Evolutionary conservation across 2,797 vertebrate species (phyloP).

Genomic region (Phyllotis vaccarum): DNA sequence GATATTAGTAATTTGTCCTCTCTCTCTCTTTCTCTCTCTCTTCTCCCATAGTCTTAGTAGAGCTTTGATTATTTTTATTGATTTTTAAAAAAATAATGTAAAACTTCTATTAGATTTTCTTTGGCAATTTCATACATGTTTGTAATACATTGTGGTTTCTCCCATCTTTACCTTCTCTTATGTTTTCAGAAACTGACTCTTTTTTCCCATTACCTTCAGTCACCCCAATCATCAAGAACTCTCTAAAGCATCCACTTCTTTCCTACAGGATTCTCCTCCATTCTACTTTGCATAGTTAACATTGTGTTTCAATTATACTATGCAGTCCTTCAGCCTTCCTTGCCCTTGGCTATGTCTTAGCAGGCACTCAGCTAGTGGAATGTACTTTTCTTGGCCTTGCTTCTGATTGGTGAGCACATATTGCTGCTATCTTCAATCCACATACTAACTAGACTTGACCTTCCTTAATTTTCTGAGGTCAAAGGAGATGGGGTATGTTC

Average conservation of each 20-base stretch:
- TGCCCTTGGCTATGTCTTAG: background rate
- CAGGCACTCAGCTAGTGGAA: constrained; percentile 32
- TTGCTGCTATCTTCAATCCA: constrained; percentile 15
- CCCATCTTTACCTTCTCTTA: background rate
- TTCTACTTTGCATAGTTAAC: constrained; percentile 45
- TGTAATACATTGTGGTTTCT: background rate
- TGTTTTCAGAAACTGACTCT: constrained; percentile 37
- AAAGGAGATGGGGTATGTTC: background rate
- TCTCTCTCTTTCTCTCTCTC: background rate
- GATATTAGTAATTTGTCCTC: background rate
- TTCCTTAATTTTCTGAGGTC: background rate
- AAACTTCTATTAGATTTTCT: background rate
- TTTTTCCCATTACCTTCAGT: background rate
- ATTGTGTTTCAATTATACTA: constrained; percentile 37
- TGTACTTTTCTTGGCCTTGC: constrained; percentile 34
- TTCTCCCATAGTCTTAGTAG: background rate
- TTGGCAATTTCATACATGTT: background rate
- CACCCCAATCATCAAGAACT: background rate
- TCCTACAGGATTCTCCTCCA: background rate
- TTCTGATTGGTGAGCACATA: constrained; percentile 45
- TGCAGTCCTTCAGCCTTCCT: constrained; percentile 29
- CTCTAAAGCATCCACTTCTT: constrained; percentile 1
- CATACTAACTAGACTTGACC: background rate
- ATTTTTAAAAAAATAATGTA: background rate
- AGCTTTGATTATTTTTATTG: constrained; percentile 6